Evolutionary conservation across 92 coral and sea anemone species (phyloP).

Genomic region (Umimayanthus kanabou): DNA sequence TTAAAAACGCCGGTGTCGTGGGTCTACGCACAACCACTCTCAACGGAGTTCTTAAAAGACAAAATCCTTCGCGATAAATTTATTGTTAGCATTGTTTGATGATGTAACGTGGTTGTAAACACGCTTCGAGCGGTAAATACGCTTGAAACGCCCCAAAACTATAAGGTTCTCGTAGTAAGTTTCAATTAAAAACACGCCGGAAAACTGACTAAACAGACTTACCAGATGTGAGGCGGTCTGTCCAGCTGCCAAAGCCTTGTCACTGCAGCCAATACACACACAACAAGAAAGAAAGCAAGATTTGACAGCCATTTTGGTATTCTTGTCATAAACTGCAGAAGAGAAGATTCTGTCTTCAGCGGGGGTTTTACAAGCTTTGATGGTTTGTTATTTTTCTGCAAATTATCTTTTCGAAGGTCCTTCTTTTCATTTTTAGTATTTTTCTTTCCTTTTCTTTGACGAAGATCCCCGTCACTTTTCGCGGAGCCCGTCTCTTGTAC

Average conservation of each 20-base stretch:
- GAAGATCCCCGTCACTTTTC: slow-evolving; percentile 49
- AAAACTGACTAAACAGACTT: slow-evolving; percentile 15
- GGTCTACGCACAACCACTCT: background rate
- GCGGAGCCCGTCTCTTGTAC: slow-evolving; percentile 4
- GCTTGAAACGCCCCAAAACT: background rate
- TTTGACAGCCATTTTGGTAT: slow-evolving; percentile 19
- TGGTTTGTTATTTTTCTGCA: slow-evolving; percentile 31
- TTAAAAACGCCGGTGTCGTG: no score
- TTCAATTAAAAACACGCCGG: background rate
- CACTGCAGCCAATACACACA: slow-evolving; percentile 27
- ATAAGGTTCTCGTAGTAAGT: background rate
- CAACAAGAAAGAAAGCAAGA: slow-evolving; percentile 29
- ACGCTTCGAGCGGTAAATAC: background rate
- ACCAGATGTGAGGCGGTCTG: slow-evolving; percentile 33
- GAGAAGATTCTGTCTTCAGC: slow-evolving; percentile 1
- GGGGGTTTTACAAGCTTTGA: slow-evolving; percentile 1
- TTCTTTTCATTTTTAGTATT: slow-evolving; percentile 28
- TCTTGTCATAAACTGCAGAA: background rate
- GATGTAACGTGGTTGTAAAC: background rate
- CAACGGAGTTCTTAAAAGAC: background rate
- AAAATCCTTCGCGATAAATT: background rate
- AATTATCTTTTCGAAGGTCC: slow-evolving; percentile 24
- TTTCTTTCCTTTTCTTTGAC: slow-evolving; percentile 50
- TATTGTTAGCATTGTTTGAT: background rate
- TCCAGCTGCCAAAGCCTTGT: slow-evolving; percentile 30